phyloP scores from a whole-genome alignment of 2,113 vertebrate species.

The Tonatia bakeri region DNA sequence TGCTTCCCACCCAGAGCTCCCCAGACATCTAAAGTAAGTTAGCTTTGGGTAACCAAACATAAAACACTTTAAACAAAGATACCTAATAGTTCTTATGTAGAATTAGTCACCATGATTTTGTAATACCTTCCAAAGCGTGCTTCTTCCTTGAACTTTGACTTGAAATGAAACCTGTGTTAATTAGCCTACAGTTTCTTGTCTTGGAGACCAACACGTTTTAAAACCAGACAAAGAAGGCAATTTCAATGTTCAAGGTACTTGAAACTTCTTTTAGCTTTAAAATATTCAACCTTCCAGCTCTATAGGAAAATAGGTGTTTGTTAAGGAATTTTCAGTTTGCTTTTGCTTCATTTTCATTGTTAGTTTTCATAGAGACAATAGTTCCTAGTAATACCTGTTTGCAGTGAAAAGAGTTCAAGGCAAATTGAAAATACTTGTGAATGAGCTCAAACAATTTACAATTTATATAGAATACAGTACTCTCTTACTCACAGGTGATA shows the following conservation, averaged over 20 bases:
- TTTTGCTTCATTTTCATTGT: conserved; percentile 53
- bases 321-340: conserved; percentile 9
- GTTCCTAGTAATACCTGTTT: conserved; percentile 31
- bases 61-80: conserved; percentile 24
- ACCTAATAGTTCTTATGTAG: conserved; percentile 7
- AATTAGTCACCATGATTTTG: conserved; percentile 34
- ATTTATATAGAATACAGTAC: conserved; percentile 34
- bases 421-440: conserved; percentile 63
- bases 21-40: background rate
- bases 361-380: background rate
- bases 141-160: conserved; percentile 44
- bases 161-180: conserved; percentile 43
- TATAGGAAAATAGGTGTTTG: background rate
- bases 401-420: conserved; percentile 72
- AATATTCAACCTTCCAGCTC: background rate
- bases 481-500: conserved; percentile 60
- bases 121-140: background rate
- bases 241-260: background rate
- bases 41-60: background rate
- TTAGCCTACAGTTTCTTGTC: conserved; percentile 46
- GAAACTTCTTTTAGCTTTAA: conserved; percentile 7
- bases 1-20: background rate
- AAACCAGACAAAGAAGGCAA: background rate
- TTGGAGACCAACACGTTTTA: background rate
- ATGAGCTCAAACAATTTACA: conserved; percentile 50